Conservation (phyloP, 2,888 invertebrate genomes). For the Petrophora chlorosata region DNA sequence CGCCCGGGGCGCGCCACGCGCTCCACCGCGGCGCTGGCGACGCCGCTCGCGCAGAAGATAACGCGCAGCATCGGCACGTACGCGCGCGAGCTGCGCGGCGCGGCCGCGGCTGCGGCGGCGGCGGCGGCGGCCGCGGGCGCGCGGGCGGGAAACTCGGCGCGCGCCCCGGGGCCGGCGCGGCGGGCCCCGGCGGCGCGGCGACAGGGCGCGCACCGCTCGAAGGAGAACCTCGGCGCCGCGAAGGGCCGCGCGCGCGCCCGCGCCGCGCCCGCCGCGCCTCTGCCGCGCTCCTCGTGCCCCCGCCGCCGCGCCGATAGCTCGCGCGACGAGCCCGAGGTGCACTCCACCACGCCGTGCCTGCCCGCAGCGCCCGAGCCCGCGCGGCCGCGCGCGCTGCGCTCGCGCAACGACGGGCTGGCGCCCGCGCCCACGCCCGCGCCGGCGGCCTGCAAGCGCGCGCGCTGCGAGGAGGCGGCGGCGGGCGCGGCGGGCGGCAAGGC, state of each 20-base stretch:
- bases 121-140: constrained; percentile 44
- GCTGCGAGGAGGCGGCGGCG: constrained; percentile 36
- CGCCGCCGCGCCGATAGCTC: constrained; percentile 41
- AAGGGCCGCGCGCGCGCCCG: constrained; percentile 60
- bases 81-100: constrained; percentile 54
- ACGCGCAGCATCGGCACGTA: constrained; percentile 55
- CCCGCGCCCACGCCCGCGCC: constrained; percentile 16
- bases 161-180: constrained; percentile 72
- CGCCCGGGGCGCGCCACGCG: constrained; percentile 45
- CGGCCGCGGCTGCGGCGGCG: constrained; percentile 48
- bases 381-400: constrained; percentile 52
- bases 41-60: constrained; percentile 53
- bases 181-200: constrained; percentile 68
- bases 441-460: constrained; percentile 41
- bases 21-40: constrained; percentile 46
- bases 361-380: constrained; percentile 43
- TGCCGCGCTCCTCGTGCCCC: constrained; percentile 40
- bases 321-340: constrained; percentile 46
- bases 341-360: constrained; percentile 35
- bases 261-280: constrained; percentile 52
- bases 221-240: constrained; percentile 74
- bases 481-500: constrained; percentile 34
- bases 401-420: constrained; percentile 51
- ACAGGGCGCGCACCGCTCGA: constrained; percentile 63
- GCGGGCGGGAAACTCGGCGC: constrained; percentile 70